A percentile compares a stretch with the other conserved stretches of the same genome.
phyloP scores from a whole-genome alignment of 2,888 invertebrate species.

The Synanthedon tipuliformis region DNA sequence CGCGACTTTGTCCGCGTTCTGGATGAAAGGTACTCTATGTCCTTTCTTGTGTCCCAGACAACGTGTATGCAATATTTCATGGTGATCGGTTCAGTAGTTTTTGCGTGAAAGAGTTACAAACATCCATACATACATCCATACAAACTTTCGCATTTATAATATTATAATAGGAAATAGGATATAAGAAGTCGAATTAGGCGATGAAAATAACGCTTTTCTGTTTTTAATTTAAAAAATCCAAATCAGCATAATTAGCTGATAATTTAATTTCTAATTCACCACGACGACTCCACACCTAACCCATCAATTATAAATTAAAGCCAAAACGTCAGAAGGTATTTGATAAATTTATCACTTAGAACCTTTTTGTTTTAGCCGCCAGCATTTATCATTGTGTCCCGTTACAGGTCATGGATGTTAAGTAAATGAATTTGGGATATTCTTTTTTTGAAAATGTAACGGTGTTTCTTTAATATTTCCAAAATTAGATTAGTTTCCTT shows the following conservation, averaged over 20 bases:
- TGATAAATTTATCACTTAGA: constrained; percentile 45
- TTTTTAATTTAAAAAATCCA: constrained; percentile 14
- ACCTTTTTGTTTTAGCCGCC: constrained; percentile 26
- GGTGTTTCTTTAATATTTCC: constrained; percentile 4
- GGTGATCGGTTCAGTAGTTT: too few species aligned
- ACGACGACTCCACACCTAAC: constrained; percentile 33
- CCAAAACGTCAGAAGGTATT: constrained; percentile 33
- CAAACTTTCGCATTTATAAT: too few species aligned
- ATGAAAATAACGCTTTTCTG: too few species aligned
- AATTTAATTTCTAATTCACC: constrained; percentile 45
- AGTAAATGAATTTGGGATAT: constrained; percentile 2
- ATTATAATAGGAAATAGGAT: too few species aligned
- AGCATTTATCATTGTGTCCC: constrained; percentile 35
- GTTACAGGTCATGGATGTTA: constrained; percentile 25
- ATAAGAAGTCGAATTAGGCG: too few species aligned
- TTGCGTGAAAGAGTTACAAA: too few species aligned
- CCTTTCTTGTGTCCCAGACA: too few species aligned
- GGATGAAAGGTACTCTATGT: too few species aligned
- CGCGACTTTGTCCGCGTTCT: too few species aligned
- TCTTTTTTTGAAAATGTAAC: constrained; percentile 8
- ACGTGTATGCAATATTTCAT: too few species aligned
- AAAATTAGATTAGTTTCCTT: neutral
- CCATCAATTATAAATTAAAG: constrained; percentile 44
- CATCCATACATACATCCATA: too few species aligned
- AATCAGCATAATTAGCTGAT: constrained; percentile 42